Evolutionary conservation across 2,797 vertebrate species (phyloP).

Genomic region (Crocodylus rhombifer): DNA sequence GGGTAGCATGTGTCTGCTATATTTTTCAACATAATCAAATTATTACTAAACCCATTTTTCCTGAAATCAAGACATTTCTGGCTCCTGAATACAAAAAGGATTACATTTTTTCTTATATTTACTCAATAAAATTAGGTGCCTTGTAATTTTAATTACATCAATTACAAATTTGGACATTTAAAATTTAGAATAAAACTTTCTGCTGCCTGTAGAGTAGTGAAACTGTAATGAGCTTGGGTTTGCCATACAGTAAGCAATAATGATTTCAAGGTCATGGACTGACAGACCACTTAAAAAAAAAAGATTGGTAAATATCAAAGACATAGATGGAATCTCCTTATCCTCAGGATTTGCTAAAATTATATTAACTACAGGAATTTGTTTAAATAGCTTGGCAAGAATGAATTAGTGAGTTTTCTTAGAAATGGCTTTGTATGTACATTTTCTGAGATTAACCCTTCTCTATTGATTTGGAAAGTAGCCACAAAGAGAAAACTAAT

Average conservation of each 20-base stretch:
- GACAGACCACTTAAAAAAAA: neutral
- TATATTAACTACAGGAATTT: conserved; percentile 30
- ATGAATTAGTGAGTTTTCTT: conserved; percentile 19
- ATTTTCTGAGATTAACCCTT: neutral
- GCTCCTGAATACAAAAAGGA: conserved; percentile 19
- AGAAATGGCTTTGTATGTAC: neutral
- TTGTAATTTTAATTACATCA: conserved; percentile 56
- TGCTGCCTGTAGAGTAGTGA: conserved; percentile 42
- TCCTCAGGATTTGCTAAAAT: conserved; percentile 63
- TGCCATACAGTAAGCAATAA: conserved; percentile 59
- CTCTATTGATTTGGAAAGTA: neutral
- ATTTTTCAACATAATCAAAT: neutral
- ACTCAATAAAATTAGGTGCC: conserved; percentile 22
- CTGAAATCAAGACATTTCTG: conserved; percentile 2
- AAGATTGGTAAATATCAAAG: conserved; percentile 61
- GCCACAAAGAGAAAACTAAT: neutral
- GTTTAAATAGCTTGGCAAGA: conserved; percentile 56
- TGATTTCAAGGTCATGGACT: conserved; percentile 65
- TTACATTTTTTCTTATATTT: conserved; percentile 40
- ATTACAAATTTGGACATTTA: conserved; percentile 44
- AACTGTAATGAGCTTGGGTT: conserved; percentile 24
- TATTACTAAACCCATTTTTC: conserved; percentile 21
- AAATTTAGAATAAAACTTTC: conserved; percentile 46
- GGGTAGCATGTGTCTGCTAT: neutral
- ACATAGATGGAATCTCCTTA: conserved; percentile 17